Base-by-base conservation (phyloP, 2,888 invertebrate genomes). In the Caenorhabditis sp. region DNA sequence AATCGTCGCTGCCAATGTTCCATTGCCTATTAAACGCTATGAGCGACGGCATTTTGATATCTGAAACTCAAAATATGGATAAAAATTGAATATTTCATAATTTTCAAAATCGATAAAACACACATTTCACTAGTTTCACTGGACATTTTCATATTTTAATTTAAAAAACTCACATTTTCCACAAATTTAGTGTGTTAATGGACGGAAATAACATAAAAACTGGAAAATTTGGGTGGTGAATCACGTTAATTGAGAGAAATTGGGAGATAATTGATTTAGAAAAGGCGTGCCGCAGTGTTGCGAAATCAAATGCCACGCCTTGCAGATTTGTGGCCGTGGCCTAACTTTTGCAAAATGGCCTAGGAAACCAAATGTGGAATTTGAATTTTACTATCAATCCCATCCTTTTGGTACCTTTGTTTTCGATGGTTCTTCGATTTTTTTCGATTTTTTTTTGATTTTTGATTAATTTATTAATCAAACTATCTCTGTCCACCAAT, bases 1-100 rank as follows among this genome's bases (percentile, higher is more conserved):
- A 95, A 93, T 97, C 97, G 93, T 97, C 97, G 88, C 96, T 95
- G 90, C 95, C 96, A 89, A 96, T 95, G 90, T 95, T 94, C 96
- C 96, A 97, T 93, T 96, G 95, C 92, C 96, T 94, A 91, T 95
- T 95, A 92, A 96, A 96, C 85, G 96, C 94, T 92, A 95, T 94
- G 92, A 96, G 94, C 89, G 96, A 96, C 92, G 96, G 96, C 96
- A 97, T 97, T 47, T 40, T 76, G 70, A 70, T 20, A 24, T 62
- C 58, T 68, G 64, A 56, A 60, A 60, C 18, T n/a, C 1, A 35
- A 64, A 62, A 47, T 28, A 11, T 32, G n/a, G 9, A 64, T 18
- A 26, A 32, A 65, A 53, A 67, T 32, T 53, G 53, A 67, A 40
- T n/a, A 11, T 40, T 40, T 40, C 40, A 13, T 8, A 40, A 40